Evolutionary conservation across 1,140 invertebrate species (phyloP).

Genomic region (Drosophila leontia): DNA sequence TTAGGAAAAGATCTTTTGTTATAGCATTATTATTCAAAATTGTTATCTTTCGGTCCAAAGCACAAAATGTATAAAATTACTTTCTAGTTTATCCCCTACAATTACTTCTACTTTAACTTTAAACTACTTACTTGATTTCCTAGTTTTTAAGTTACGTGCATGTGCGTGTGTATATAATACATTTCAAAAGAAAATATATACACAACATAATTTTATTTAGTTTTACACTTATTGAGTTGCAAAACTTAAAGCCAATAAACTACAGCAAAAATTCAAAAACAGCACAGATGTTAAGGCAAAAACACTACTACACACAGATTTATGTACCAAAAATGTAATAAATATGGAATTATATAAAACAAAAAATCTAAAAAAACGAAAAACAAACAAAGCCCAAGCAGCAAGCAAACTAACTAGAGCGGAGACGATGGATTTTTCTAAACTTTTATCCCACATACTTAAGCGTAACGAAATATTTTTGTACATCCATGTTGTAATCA

Average conservation of each 20-base stretch:
- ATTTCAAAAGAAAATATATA: slow-evolving; percentile 15
- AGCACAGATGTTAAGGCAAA: slow-evolving; percentile 66
- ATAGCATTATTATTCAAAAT: slow-evolving; percentile 74
- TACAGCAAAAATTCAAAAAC: slow-evolving; percentile 45
- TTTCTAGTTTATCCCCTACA: slow-evolving; percentile 63
- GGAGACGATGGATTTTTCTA: slow-evolving; percentile 43
- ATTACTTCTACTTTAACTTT: slow-evolving; percentile 40
- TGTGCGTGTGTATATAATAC: slow-evolving; percentile 53
- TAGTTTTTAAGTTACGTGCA: slow-evolving; percentile 59
- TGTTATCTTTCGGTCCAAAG: slow-evolving; percentile 81
- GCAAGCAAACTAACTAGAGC: slow-evolving; percentile 32
- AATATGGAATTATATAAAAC: slow-evolving; percentile 76
- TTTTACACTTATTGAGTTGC: slow-evolving; percentile 66
- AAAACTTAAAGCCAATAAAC: slow-evolving; percentile 57
- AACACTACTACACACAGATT: slow-evolving; percentile 74
- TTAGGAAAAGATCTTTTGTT: slow-evolving; percentile 51
- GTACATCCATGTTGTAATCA: slow-evolving; percentile 53
- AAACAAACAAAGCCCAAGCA: slow-evolving; percentile 33
- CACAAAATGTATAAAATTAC: slow-evolving; percentile 83
- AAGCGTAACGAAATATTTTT: slow-evolving; percentile 66
- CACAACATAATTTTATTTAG: slow-evolving; percentile 75
- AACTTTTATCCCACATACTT: slow-evolving; percentile 32
- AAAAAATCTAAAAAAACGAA: slow-evolving; percentile 30
- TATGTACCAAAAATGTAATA: slow-evolving; percentile 85
- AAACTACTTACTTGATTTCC: slow-evolving; percentile 45